These are phyloP conservation scores for Myotis davidii DNA, from an alignment of 2,113 vertebrate genomes.

Conservation along the genomic window DNA sequence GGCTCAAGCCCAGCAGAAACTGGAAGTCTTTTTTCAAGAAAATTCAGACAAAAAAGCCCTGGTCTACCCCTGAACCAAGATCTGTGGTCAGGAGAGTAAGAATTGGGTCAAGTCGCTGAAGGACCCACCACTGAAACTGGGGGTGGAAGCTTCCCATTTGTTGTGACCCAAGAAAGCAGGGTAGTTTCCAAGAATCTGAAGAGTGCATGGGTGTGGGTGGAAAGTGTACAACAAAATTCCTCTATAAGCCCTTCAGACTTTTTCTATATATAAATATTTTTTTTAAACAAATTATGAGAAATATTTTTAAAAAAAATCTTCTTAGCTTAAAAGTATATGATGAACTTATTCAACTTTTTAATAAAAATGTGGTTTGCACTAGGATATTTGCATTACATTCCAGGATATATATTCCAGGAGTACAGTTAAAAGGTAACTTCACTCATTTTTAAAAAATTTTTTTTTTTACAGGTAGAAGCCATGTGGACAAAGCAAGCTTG, in stretches of 20 bases:
- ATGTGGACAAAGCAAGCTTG: background rate
- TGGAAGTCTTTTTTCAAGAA: background rate
- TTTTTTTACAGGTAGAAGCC: background rate
- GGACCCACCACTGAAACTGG: background rate
- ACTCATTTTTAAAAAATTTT: background rate
- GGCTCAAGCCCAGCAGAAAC: background rate
- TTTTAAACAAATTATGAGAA: background rate
- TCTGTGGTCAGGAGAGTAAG: background rate
- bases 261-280: background rate
- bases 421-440: background rate
- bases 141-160: too few species aligned
- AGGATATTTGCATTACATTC: background rate
- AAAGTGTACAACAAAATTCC: background rate
- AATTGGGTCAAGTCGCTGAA: background rate
- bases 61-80: background rate
- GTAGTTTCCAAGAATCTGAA: background rate
- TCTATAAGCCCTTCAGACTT: background rate
- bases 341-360: background rate
- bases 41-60: background rate
- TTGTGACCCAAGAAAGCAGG: background rate
- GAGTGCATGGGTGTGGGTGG: background rate
- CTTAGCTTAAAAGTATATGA: background rate
- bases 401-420: background rate
- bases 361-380: background rate
- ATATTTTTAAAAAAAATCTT: background rate